Conservation (phyloP, 2,113 vertebrate species). For the Cariama cristata region DNA sequence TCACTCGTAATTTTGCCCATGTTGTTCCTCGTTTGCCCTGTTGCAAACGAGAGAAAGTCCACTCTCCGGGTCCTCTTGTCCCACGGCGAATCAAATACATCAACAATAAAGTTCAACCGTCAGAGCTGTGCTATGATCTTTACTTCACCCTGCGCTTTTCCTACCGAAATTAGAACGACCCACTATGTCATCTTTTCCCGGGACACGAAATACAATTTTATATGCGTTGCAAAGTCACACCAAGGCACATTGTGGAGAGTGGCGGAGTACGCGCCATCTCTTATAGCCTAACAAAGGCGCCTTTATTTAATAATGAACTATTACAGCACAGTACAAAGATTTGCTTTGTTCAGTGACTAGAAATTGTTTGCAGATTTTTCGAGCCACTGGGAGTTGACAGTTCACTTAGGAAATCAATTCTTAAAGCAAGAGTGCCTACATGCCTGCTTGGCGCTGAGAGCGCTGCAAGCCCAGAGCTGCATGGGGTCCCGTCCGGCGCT, state of each 20-base stretch:
- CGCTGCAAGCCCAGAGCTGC: not conserved
- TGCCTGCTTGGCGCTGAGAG: not conserved
- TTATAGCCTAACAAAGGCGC: conserved; percentile 35
- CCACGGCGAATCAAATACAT: not conserved
- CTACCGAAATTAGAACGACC: not conserved
- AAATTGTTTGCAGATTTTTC: conserved; percentile 71
- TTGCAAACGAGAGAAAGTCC: not conserved
- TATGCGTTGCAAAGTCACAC: conserved; percentile 9
- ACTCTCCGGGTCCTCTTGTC: rapidly evolving
- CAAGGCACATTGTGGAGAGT: not conserved
- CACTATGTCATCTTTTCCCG: not conserved
- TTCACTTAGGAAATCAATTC: conserved; percentile 46
- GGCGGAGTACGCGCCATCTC: not conserved
- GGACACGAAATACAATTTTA: not conserved
- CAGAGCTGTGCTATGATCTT: not conserved
- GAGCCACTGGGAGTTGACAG: conserved; percentile 44
- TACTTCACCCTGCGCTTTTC: not conserved
- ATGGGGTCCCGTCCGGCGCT: not conserved
- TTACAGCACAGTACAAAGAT: conserved; percentile 56
- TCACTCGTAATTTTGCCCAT: not conserved
- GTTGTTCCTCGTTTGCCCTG: not conserved
- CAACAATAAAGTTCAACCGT: not conserved
- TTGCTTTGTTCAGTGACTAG: conserved; percentile 55
- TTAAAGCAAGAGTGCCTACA: conserved; percentile 23
- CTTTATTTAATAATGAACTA: conserved; percentile 50